Percentiles rank a stretch among this genome's conserved stretches.
Conservation (phyloP, 2,797 vertebrate species). For the Lepidocolaptes lacrymiger region DNA sequence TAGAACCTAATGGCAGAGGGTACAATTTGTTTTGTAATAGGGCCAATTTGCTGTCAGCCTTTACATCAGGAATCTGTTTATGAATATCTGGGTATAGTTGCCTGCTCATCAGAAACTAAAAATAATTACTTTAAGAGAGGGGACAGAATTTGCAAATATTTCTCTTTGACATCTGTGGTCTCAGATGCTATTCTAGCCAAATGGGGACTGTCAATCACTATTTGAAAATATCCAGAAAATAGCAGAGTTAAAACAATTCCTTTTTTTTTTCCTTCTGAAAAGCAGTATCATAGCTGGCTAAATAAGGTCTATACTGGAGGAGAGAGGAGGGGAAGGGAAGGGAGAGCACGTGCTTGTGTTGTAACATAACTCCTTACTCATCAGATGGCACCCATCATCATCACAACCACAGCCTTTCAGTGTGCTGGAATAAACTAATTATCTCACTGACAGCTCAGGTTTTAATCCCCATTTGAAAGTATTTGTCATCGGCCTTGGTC, state of each 20-base stretch:
- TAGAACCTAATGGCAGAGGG: not conserved
- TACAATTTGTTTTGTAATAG: constrained; percentile 12
- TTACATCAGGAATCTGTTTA: constrained; percentile 32
- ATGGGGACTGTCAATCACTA: constrained; percentile 25
- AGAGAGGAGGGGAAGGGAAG: constrained; percentile 1
- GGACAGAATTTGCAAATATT: constrained; percentile 58
- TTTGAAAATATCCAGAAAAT: constrained; percentile 50
- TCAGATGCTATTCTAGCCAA: constrained; percentile 36
- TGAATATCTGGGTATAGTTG: constrained; percentile 27
- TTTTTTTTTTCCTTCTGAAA: not conserved
- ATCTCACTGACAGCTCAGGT: constrained; percentile 53
- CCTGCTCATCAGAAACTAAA: constrained; percentile 41
- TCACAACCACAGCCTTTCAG: constrained; percentile 45
- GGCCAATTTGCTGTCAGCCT: constrained; percentile 18
- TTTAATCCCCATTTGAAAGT: constrained; percentile 53
- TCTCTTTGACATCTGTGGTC: constrained; percentile 48
- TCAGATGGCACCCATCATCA: constrained; percentile 56
- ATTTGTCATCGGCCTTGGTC: constrained; percentile 46
- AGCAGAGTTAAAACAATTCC: not conserved
- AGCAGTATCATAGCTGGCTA: constrained; percentile 37
- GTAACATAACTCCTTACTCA: constrained; percentile 54
- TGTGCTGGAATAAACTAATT: constrained; percentile 62
- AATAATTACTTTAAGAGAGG: constrained; percentile 44
- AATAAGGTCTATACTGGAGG: constrained; percentile 26
- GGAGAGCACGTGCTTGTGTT: not conserved